These are phyloP conservation scores for Enteromius fasciolatus DNA, from an alignment of 2,797 vertebrate genomes.

Conservation along the genomic window DNA sequence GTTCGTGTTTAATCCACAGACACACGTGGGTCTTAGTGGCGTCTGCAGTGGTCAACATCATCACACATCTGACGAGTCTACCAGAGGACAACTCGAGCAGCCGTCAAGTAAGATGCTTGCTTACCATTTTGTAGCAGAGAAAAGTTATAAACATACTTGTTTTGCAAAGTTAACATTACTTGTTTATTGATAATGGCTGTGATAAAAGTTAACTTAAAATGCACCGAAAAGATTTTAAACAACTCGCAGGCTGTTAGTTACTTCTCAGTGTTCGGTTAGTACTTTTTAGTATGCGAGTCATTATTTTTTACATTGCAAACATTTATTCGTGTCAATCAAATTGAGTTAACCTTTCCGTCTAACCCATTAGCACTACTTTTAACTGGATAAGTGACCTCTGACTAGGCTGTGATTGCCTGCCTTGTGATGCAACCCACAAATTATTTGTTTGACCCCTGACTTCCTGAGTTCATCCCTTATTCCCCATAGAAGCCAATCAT, in stretches of 20 bases:
- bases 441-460: neutral
- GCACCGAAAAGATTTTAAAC: neutral
- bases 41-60: conserved; percentile 19
- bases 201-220: neutral
- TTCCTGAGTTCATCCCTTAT: neutral
- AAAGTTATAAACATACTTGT: neutral
- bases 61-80: neutral
- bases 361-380: neutral
- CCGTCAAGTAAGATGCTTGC: neutral
- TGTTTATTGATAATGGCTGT: neutral
- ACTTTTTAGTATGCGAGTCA: neutral
- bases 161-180: neutral
- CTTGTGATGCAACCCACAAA: conserved; percentile 15
- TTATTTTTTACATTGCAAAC: neutral
- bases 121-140: neutral
- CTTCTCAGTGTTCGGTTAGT: neutral
- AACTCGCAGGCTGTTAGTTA: neutral
- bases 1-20: conserved; percentile 17
- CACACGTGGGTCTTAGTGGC: conserved; percentile 29
- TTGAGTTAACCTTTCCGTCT: neutral
- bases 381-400: too few species aligned
- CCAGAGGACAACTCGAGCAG: neutral
- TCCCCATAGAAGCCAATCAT: neutral
- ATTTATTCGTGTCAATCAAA: neutral
- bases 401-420: neutral